Percentiles rank a stretch among this genome's conserved stretches.
Evolutionary conservation across 2,113 vertebrate species (phyloP).

Genomic region (Trematomus loennbergii): DNA sequence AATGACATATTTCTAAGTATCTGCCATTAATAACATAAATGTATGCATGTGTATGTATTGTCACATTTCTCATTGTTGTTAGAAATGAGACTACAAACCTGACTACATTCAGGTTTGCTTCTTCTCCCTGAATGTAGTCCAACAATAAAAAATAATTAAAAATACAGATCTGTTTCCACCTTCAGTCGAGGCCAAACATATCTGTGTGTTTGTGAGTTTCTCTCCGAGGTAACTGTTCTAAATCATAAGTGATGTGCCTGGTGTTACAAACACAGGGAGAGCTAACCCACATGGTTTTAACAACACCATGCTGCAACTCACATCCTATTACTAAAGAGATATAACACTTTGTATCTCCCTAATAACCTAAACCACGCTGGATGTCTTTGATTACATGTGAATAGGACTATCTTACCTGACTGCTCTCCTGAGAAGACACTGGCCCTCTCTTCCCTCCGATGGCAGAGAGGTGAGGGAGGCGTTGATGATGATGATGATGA

Average conservation of each 20-base stretch:
- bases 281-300: background rate
- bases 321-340: background rate
- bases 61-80: too few species aligned
- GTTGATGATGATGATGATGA: constrained; percentile 9
- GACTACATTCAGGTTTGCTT: too few species aligned
- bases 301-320: background rate
- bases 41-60: too few species aligned
- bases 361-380: too few species aligned
- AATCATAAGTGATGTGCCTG: constrained; percentile 2
- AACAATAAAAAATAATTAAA: too few species aligned
- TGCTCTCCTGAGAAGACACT: constrained; percentile 33
- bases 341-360: background rate
- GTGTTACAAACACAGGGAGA: constrained; percentile 9
- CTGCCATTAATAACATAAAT: too few species aligned
- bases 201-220: too few species aligned
- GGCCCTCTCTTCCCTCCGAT: constrained; percentile 14
- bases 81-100: too few species aligned
- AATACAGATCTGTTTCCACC: too few species aligned
- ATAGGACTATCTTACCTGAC: constrained; percentile 48
- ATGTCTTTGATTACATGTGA: background rate
- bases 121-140: too few species aligned
- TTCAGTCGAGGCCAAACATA: too few species aligned
- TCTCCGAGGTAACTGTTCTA: background rate
- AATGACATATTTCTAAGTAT: too few species aligned
- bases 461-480: constrained; percentile 11